Evolutionary conservation across 1,140 invertebrate species (phyloP), one percentile per base, ranked within the genome.

Genomic region (Calephelis virginiensis): DNA sequence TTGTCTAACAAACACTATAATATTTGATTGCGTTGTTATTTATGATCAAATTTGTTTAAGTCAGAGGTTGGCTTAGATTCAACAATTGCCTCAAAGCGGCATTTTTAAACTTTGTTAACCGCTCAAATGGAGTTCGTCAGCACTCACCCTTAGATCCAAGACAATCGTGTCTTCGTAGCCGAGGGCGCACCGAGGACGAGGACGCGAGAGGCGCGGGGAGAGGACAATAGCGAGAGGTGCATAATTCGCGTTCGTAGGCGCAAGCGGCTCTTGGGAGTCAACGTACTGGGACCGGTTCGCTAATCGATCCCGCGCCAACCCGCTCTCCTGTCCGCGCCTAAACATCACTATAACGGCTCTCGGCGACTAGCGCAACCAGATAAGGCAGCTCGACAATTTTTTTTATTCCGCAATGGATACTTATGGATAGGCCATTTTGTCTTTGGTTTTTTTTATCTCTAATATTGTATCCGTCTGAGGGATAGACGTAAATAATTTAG

Each of bases 271-370:
- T 76, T 77, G 77, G 82, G 85, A 90, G 88, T 90, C 88, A 89
- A 90, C 74, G 88, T 78, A 83, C 86, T 67, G 77, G 77, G 83
- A 90, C 87, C 87, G 87, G 88, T 90, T 88, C 82, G 73, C 81
- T 90, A 88, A 89, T 89, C 86, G 86, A 82, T 88, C 85, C 86
- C 72, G 82, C 80, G 79, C 76, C 76, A 78, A 69, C 76, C 73
- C 71, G 78, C 77, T 76, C 83, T 86, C 81, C 86, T 82, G 86
- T 85, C 86, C 76, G 80, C 81, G 75, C 81, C 84, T 86, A 83
- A 82, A 80, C 80, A 68, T 80, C 70, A 74, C 84, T 88, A 76
- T 81, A 90, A 88, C 88, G 85, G 86, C 83, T 82, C 72, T 80
- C 65, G 69, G 70, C 70, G 82, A 80, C 78, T 76, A 80, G 73